These are phyloP conservation scores for Mechanitis messenoides DNA, from an alignment of 2,888 invertebrate genomes.

Conservation along the genomic window DNA sequence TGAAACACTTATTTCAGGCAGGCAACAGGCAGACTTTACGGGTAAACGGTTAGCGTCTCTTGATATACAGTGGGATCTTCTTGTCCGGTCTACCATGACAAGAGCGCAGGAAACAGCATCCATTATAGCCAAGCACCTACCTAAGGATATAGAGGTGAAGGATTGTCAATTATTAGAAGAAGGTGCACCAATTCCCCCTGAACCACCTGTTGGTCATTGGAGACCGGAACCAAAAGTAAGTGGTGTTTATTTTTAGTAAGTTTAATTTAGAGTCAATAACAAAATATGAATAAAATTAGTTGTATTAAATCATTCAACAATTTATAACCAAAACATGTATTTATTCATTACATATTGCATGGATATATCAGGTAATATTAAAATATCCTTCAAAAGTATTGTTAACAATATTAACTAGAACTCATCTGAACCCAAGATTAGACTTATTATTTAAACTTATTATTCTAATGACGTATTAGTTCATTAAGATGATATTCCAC, in stretches of 20 bases:
- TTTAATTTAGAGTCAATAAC: not conserved
- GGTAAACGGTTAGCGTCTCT: constrained; percentile 88
- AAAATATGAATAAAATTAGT: not conserved
- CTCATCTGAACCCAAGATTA: too few species aligned
- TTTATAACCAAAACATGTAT: constrained; percentile 3
- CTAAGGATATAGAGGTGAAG: constrained; percentile 72
- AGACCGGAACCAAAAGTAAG: constrained; percentile 81
- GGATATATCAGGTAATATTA: constrained; percentile 4
- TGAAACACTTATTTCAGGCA: constrained; percentile 73
- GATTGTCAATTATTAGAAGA: constrained; percentile 89
- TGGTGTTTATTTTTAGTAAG: not conserved
- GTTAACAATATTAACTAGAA: too few species aligned
- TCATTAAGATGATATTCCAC: not conserved
- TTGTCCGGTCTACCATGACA: constrained; percentile 94
- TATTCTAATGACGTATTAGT: not conserved
- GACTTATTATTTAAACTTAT: not conserved
- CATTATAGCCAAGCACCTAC: constrained; percentile 85
- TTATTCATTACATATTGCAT: not conserved
- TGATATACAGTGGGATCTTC: constrained; percentile 84
- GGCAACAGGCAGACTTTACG: constrained; percentile 89
- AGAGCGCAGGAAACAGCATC: constrained; percentile 94
- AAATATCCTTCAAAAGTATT: not conserved
- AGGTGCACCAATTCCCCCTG: constrained; percentile 96
- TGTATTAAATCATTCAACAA: too few species aligned
- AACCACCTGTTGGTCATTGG: constrained; percentile 93